Evolutionary conservation across 2,888 invertebrate genomes (phyloP).

Genomic region (Aradus depressus): DNA sequence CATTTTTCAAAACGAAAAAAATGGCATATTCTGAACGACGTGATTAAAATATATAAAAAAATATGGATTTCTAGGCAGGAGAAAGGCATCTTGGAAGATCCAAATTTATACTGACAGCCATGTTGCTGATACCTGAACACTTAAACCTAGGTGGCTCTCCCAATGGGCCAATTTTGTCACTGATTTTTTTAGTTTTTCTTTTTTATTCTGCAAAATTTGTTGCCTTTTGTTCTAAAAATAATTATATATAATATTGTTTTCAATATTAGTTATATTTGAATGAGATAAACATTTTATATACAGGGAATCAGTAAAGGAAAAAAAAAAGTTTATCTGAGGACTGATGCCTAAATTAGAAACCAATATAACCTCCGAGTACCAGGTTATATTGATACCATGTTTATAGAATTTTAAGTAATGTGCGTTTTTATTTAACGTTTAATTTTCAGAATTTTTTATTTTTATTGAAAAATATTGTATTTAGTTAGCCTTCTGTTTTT

Average conservation of each 20-base stretch:
- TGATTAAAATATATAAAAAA: constrained; percentile 43
- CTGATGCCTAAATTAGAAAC: no score
- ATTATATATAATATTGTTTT: no score
- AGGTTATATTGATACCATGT: no score
- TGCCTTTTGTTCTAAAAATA: neutral
- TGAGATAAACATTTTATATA: no score
- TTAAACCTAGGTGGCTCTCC: constrained; percentile 37
- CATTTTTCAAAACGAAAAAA: constrained; percentile 17
- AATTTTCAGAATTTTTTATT: no score
- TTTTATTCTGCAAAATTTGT: neutral
- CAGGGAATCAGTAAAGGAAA: no score
- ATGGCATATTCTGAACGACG: constrained; percentile 6
- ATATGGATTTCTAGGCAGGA: constrained; percentile 53
- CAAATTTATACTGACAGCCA: constrained; percentile 98
- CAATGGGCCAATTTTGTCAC: neutral
- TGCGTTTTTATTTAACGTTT: neutral
- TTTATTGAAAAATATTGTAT: no score
- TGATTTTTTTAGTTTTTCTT: neutral
- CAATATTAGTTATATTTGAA: no score
- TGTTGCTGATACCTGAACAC: constrained; percentile 76
- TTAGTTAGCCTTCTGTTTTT: neutral
- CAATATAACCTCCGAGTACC: no score
- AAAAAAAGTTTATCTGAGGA: no score
- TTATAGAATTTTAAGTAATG: no score
- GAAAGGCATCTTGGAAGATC: constrained; percentile 73